Percentiles rank a stretch among this genome's conserved stretches.
Conservation (phyloP, 1,140 invertebrate species). For the Ostrea edulis region DNA sequence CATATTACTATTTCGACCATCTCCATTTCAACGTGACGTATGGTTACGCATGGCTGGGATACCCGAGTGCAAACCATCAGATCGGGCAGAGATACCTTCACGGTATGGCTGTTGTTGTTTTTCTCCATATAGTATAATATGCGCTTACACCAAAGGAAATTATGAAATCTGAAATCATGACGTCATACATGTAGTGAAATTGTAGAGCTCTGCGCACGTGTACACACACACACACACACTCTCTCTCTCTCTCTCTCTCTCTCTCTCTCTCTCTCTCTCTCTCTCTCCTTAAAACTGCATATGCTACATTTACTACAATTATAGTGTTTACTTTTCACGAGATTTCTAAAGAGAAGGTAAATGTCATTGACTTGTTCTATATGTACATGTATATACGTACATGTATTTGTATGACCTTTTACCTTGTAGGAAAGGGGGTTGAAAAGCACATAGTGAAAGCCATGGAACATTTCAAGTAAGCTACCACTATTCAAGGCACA, state of each 20-base stretch:
- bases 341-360: no score
- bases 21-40: conserved; percentile 82
- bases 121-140: neutral
- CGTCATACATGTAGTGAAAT: no score
- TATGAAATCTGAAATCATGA: no score
- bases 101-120: conserved; percentile 71
- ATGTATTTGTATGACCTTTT: conserved; percentile 33
- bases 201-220: no score
- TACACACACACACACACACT: no score
- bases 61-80: conserved; percentile 81
- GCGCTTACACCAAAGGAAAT: no score
- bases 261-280: no score
- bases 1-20: conserved; percentile 82
- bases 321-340: no score
- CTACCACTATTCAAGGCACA: neutral
- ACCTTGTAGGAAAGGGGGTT: conserved; percentile 78
- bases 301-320: no score
- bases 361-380: conserved; percentile 15
- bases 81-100: conserved; percentile 82
- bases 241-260: neutral
- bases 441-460: conserved; percentile 80
- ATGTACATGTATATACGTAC: no score
- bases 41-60: conserved; percentile 81
- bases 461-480: conserved; percentile 82
- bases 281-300: no score